Evolutionary conservation across 2,797 vertebrate species (phyloP).

Genomic region (Sebastes aleutianus): DNA sequence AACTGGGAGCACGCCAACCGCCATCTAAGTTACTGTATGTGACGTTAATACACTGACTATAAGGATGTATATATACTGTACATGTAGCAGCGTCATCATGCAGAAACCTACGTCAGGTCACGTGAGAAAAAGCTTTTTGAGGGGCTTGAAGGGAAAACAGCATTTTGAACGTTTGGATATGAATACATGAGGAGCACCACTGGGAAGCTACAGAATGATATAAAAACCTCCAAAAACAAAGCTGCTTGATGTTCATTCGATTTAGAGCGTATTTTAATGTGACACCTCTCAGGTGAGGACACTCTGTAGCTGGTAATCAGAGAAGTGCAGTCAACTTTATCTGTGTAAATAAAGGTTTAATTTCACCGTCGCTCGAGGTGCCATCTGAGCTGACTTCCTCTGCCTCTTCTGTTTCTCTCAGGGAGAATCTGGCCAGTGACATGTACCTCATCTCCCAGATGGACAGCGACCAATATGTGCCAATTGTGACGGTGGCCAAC

Average conservation of each 20-base stretch:
- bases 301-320: background rate
- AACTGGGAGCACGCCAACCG: no score
- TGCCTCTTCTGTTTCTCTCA: conserved; percentile 58
- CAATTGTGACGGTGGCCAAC: conserved; percentile 98
- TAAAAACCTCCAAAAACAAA: background rate
- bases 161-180: no score
- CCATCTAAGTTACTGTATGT: no score
- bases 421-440: conserved; percentile 99
- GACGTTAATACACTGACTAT: no score
- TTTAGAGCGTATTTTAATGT: background rate
- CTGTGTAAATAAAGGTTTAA: background rate
- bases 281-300: background rate
- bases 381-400: background rate
- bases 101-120: no score
- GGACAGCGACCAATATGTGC: conserved; percentile 99
- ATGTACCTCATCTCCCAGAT: conserved; percentile 99
- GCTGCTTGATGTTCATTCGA: no score
- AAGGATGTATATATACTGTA: no score
- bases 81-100: no score
- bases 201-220: no score
- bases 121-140: no score
- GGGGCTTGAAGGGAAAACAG: no score
- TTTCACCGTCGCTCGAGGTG: background rate
- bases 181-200: no score
- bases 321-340: background rate